These are phyloP conservation scores for Suricata suricatta DNA, from an alignment of 2,113 vertebrate species.

Conservation along the genomic window DNA sequence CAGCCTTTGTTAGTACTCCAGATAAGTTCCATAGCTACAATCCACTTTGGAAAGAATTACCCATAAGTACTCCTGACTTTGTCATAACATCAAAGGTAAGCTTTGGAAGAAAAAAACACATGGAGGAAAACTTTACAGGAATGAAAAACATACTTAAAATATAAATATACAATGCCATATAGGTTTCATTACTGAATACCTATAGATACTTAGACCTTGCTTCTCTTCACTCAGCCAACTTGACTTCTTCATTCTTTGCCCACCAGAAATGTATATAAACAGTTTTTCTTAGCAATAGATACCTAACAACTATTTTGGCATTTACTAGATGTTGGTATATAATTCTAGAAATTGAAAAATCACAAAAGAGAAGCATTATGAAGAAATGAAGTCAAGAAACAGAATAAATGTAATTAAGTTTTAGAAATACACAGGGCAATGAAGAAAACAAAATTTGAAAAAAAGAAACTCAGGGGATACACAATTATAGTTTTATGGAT, in stretches of 20 bases:
- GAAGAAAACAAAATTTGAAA: constrained; percentile 36
- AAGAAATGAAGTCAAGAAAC: constrained; percentile 43
- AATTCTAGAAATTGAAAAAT: constrained; percentile 13
- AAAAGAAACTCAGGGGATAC: neutral
- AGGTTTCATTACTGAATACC: constrained; percentile 12
- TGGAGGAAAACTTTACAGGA: neutral
- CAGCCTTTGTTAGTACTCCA: neutral
- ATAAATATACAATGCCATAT: neutral
- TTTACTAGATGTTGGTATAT: constrained; percentile 49
- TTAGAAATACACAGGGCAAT: constrained; percentile 13
- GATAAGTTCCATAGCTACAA: neutral
- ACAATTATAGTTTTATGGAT: constrained; percentile 44
- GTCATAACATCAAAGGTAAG: constrained; percentile 9
- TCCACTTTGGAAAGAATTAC: neutral
- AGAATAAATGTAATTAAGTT: constrained; percentile 44
- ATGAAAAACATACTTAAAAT: constrained; percentile 18
- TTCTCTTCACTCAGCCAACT: neutral
- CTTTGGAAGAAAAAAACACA: neutral
- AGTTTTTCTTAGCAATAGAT: neutral
- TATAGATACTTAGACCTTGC: neutral
- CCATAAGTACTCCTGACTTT: constrained; percentile 1
- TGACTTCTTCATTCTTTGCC: neutral
- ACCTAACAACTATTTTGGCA: constrained; percentile 14
- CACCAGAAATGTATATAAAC: neutral
- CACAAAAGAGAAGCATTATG: neutral